Base-by-base conservation (phyloP, 2,888 invertebrate species). In the Ectemnius lituratus region DNA sequence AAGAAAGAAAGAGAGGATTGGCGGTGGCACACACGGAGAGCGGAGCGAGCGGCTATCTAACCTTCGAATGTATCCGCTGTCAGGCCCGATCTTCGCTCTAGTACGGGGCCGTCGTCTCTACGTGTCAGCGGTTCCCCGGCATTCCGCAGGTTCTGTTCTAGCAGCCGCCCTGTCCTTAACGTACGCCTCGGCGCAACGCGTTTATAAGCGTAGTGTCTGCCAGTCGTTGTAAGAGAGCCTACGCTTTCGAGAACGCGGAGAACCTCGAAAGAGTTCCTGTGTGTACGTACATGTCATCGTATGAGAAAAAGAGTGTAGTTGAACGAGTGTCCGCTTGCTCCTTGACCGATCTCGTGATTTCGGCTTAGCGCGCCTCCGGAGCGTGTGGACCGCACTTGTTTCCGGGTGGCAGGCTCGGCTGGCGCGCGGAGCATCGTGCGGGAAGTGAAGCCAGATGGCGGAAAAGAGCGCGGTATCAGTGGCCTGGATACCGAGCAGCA, bases 31-130 rank as follows among this genome's bases (percentile, higher is more conserved):
- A 20, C 63, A 56, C 77, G 60, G 23, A 66, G 77, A 47, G 68
- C 73, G 79, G 84, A 56, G 72, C 70, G 84, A 6, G 6, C 8
- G 37, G 37, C 37, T 37, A 37, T 85, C 84, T 86, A 87, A 86
- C 86, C 86, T 86, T 87, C 87, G 86, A 81, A 82, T 78, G 85
- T 87, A 80, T 82, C 76, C 75, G 82, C 79, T 83, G 84, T 83
- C 84, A 84, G 83, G 79, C 64, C 76, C 77, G 71, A 75, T 70
- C 62, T 70, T 68, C 81, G 84, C 75, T 37, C 37, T 79, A 86
- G 86, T 84, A 80, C 84, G 81, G 76, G 82, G 79, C 79, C 79
- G 81, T 81, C 82, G 81, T 81, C 82, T 76, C 79, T 82, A 76
- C 80, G 81, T 67, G 76, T 73, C 73, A 79, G 74, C 78, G 79